Base-by-base conservation (phyloP, 2,113 vertebrate genomes). In the cattle (Bos taurus) region DNA sequence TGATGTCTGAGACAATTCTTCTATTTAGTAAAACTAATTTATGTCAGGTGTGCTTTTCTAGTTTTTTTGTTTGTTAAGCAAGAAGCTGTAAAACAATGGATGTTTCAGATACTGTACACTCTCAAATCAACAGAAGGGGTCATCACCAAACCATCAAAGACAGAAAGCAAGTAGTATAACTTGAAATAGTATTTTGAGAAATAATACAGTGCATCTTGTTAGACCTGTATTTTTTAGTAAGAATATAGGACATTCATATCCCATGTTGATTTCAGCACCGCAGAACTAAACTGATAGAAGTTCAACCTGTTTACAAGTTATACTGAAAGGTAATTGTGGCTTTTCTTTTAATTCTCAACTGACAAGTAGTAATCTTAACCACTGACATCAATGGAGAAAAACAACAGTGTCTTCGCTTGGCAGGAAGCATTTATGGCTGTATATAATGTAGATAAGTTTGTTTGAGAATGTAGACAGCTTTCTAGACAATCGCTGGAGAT, bases 401-500 rank as follows among this genome's bases (percentile, higher is more conserved):
- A 97, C 48, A 78, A 88, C 57, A 97, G 83, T 71, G 30, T 94
- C 30, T 97, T 95, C 62, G 25, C 60, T 93, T 91, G 94, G 77
- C 95, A 88, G 52, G 88, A 95, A 94, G 87, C 43, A 85, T 97
- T 98, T 98, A 93, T 67, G 80, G 57, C 90, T 94, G 54, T 77
- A 88, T 96, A 94, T 90, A 98, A 98, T 98, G 97, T 97, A 97
- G 98, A 97, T 98, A 98, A 92, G 54, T 98, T 98, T 98, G 97
- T 98, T 98, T 98, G 97, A 97, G 95, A 98, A 97, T 0, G 3
- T 82, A 97, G 56, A 97, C 89, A 74, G 87, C 96, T 98, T 98
- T 96, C 97, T 96, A 98, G 98, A 99, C 98, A 97, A 98, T 99
- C 98, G 96, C 98, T 97, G 60, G 97, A 97, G 98, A 98, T 95